Evolutionary conservation across 2,113 vertebrate genomes (phyloP).

Genomic region (Alectura lathami): DNA sequence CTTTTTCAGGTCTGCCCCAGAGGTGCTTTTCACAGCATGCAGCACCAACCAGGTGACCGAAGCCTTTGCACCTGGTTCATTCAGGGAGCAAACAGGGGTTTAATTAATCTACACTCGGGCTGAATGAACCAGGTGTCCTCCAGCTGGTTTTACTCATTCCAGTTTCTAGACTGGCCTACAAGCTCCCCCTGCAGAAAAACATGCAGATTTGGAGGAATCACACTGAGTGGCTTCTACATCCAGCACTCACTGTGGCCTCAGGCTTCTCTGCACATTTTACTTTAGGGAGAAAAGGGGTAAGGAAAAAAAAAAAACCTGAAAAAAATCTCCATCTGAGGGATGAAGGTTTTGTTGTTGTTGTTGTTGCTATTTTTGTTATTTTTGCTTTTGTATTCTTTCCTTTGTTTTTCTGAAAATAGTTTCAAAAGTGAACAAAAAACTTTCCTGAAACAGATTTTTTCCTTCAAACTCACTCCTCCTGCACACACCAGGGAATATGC

Average conservation of each 20-base stretch:
- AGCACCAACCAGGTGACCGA: not conserved
- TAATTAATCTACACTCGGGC: not conserved
- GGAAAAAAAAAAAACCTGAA: not conserved
- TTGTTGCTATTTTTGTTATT: no score
- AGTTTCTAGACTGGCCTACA: not conserved
- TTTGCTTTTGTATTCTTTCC: not conserved
- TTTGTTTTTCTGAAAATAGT: not conserved
- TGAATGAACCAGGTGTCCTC: not conserved
- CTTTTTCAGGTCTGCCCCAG: not conserved
- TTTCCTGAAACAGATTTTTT: not conserved
- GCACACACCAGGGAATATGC: not conserved
- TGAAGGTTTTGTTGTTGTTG: not conserved
- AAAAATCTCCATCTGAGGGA: not conserved
- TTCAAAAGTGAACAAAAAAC: not conserved
- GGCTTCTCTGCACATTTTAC: not conserved
- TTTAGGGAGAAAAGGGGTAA: not conserved
- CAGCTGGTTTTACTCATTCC: not conserved
- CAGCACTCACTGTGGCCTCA: not conserved
- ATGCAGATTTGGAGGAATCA: not conserved
- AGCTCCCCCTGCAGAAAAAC: not conserved
- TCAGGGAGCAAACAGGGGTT: not conserved
- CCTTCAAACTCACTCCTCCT: not conserved
- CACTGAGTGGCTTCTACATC: not conserved
- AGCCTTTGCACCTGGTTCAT: not conserved
- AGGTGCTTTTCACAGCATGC: not conserved